Evolutionary conservation across 2,113 vertebrate species (phyloP).

Genomic region (Trichechus manatus): DNA sequence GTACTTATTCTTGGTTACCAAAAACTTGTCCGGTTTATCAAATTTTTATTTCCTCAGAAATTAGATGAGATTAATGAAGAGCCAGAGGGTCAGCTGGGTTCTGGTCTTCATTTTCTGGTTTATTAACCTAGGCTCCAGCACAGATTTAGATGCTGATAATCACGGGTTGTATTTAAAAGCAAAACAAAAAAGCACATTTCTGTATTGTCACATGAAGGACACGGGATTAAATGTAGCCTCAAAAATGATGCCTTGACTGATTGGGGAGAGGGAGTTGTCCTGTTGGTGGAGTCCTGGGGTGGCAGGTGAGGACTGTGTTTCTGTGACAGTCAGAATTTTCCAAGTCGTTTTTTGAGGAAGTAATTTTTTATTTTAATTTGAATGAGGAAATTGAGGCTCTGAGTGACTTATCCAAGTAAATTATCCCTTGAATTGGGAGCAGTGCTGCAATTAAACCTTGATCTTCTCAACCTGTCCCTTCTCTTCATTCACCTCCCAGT

Average conservation of each 20-base stretch:
- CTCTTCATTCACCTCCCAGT: not conserved
- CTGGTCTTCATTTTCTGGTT: not conserved
- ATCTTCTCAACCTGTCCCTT: not conserved
- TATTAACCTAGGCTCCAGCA: not conserved
- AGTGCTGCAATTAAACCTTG: not conserved
- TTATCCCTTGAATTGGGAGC: not conserved
- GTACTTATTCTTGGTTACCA: not conserved
- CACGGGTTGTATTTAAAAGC: not conserved
- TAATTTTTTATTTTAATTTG: conserved; percentile 17
- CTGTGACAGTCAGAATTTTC: not conserved
- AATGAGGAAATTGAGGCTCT: not conserved
- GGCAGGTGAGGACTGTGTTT: not conserved
- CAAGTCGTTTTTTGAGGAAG: not conserved
- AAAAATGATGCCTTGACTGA: not conserved
- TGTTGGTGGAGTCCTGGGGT: not conserved
- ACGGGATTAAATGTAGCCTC: conserved; percentile 12
- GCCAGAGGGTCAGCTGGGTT: not conserved
- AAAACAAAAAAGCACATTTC: not conserved
- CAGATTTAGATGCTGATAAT: conserved; percentile 33
- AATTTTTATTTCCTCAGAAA: not conserved
- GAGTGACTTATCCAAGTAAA: conserved; percentile 14
- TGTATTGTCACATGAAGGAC: not conserved
- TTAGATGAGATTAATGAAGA: not conserved
- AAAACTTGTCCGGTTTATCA: not conserved
- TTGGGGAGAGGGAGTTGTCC: not conserved